Conservation (phyloP, 2,797 vertebrate species). For the Alauda arvensis region DNA sequence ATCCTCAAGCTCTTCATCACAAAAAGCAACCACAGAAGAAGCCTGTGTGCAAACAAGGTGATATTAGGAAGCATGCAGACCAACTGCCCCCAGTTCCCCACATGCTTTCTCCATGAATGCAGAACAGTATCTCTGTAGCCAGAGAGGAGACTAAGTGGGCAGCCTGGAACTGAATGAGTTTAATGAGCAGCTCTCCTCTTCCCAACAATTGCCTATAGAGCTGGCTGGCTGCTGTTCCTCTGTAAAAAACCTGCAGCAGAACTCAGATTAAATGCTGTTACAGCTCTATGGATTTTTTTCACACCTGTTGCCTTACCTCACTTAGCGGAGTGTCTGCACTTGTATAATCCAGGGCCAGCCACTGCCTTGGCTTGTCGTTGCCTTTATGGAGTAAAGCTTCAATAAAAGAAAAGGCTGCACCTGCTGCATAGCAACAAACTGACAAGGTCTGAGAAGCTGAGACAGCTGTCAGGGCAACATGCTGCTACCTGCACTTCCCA, state of each 20-base stretch:
- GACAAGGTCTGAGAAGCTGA: slow-evolving; percentile 72
- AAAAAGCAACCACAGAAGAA: not conserved
- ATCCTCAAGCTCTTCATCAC: not conserved
- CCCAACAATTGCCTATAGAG: not conserved
- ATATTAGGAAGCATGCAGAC: not conserved
- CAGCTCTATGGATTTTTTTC: slow-evolving; percentile 53
- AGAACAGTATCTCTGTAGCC: not conserved
- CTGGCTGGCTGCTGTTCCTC: slow-evolving; percentile 31
- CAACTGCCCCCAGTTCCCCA: not conserved
- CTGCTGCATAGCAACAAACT: slow-evolving; percentile 76
- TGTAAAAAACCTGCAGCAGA: slow-evolving; percentile 47
- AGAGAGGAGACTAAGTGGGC: slow-evolving; percentile 12
- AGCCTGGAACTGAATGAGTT: slow-evolving; percentile 20
- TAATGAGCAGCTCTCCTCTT: not conserved
- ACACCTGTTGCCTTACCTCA: slow-evolving; percentile 83
- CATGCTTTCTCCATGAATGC: not conserved
- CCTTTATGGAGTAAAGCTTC: slow-evolving; percentile 72
- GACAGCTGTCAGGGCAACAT: slow-evolving; percentile 75
- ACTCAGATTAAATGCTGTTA: slow-evolving; percentile 59
- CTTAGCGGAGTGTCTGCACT: slow-evolving; percentile 75
- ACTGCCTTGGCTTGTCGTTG: slow-evolving; percentile 75
- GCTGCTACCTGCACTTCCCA: slow-evolving; percentile 79
- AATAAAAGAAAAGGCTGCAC: slow-evolving; percentile 74
- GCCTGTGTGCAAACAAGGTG: not conserved
- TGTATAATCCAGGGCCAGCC: slow-evolving; percentile 76